Evolutionary conservation across 2,113 vertebrate genomes (phyloP).

Genomic region (Crocuta crocuta): DNA sequence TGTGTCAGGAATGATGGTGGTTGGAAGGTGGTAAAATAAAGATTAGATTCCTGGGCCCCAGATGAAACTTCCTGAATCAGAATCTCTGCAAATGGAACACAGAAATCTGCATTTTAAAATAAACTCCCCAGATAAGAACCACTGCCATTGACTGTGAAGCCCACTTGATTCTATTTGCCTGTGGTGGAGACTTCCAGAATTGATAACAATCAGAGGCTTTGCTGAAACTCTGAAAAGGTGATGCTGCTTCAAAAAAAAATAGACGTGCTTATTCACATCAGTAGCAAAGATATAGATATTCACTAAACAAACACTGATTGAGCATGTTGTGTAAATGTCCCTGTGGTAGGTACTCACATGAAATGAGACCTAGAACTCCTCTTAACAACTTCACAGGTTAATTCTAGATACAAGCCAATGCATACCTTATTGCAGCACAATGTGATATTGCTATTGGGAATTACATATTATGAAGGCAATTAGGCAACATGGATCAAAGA

Average conservation of each 20-base stretch:
- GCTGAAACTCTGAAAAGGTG: neutral
- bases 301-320: neutral
- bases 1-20: neutral
- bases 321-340: neutral
- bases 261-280: neutral
- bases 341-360: neutral
- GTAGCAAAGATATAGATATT: neutral
- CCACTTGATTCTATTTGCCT: neutral
- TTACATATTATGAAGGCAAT: neutral
- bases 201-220: neutral
- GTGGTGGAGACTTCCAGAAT: neutral
- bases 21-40: neutral
- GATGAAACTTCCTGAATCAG: neutral
- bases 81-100: neutral
- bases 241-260: neutral
- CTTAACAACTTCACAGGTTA: neutral
- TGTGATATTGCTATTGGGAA: neutral
- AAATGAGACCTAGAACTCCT: neutral
- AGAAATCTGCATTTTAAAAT: slow-evolving; percentile 18
- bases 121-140: neutral
- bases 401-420: neutral
- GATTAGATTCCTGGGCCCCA: neutral
- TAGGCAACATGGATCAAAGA: neutral
- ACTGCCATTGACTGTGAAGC: neutral
- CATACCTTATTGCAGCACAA: neutral